Percentiles rank a stretch among this genome's conserved stretches.
Evolutionary conservation across 2,797 vertebrate genomes (phyloP).

Genomic region (Protonibea diacanthus): DNA sequence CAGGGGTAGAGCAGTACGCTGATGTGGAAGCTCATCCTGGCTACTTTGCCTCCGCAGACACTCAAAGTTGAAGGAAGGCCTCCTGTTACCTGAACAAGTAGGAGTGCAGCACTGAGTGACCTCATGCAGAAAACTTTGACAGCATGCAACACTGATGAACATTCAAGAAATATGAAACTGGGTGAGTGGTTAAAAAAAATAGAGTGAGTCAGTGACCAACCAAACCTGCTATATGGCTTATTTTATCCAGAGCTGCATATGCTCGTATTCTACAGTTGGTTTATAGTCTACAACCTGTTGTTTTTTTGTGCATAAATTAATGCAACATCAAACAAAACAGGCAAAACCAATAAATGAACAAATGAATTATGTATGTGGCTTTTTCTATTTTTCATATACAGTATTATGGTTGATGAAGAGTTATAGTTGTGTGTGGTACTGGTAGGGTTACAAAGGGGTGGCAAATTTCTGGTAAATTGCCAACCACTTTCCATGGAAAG

Average conservation of each 20-base stretch:
- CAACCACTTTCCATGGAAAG: too few species aligned
- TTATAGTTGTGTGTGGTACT: too few species aligned
- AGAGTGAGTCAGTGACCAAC: constrained; percentile 4
- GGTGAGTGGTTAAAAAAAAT: not conserved
- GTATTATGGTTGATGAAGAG: not conserved
- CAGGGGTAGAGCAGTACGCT: constrained; percentile 94
- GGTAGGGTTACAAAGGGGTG: too few species aligned
- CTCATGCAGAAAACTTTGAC: constrained; percentile 39
- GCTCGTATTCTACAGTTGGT: not conserved
- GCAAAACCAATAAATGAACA: not conserved
- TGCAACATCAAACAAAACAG: too few species aligned
- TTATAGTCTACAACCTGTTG: not conserved
- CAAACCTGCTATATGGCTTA: not conserved
- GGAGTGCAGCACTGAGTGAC: constrained; percentile 47
- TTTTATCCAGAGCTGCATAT: not conserved
- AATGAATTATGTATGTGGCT: not conserved
- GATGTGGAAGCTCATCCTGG: constrained; percentile 94
- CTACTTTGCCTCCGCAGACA: constrained; percentile 97
- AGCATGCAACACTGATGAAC: constrained; percentile 34
- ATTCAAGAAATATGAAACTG: not conserved
- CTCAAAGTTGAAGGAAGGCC: constrained; percentile 99
- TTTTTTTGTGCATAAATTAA: not conserved
- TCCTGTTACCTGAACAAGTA: constrained; percentile 84
- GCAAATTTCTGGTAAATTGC: too few species aligned
- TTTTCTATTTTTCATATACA: not conserved